phyloP scores from a whole-genome alignment of 2,797 vertebrate genomes.

The Prionace glauca region DNA sequence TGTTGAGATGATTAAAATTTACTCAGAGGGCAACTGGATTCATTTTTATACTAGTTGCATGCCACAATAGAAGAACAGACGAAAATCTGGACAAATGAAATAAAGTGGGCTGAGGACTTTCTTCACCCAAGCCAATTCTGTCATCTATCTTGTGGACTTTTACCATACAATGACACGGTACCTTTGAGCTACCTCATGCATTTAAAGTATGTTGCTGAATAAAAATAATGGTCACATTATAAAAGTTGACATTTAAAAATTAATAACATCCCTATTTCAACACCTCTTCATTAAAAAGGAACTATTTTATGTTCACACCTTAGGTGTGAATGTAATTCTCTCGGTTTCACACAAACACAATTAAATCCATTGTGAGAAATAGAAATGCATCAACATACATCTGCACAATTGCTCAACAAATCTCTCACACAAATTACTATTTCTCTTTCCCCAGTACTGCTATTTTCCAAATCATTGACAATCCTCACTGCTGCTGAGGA shows the following conservation, averaged over 20 bases:
- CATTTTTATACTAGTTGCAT: background rate
- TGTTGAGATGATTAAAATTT: background rate
- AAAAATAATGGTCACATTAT: background rate
- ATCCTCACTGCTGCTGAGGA: conserved; percentile 44
- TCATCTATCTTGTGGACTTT: background rate
- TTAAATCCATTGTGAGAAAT: background rate
- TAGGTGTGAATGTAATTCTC: background rate
- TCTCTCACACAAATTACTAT: background rate
- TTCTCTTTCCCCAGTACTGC: background rate
- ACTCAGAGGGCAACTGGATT: background rate
- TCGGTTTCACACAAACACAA: background rate
- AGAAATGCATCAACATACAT: background rate
- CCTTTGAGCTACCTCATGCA: background rate
- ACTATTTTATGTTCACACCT: background rate
- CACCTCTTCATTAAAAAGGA: background rate
- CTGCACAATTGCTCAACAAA: conserved; percentile 27
- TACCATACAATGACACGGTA: background rate
- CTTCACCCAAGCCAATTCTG: background rate
- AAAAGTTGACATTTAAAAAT: background rate
- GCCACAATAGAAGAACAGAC: background rate
- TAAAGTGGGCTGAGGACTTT: background rate
- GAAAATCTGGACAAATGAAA: background rate
- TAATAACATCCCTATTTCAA: background rate
- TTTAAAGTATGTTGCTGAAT: background rate
- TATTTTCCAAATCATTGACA: conserved; percentile 14